Conservation (phyloP, 2,888 invertebrate genomes). For the Amiota mariae region DNA sequence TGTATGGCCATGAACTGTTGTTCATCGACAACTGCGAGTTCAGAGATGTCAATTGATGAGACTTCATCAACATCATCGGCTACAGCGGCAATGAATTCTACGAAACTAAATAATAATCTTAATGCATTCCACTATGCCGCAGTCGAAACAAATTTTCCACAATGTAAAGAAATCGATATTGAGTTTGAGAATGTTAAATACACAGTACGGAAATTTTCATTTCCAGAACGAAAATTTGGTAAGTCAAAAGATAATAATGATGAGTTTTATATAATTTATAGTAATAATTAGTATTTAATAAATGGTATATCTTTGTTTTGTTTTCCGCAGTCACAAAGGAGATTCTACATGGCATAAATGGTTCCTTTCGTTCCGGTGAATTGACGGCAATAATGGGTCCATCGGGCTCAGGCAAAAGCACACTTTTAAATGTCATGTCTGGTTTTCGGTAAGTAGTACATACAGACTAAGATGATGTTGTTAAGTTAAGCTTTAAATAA, state of each 20-base stretch:
- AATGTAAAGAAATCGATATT: constrained; percentile 79
- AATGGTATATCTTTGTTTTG: constrained; percentile 1
- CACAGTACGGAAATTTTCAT: constrained; percentile 76
- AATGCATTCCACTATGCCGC: constrained; percentile 46
- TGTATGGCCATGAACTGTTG: constrained; percentile 65
- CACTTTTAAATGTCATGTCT: constrained; percentile 90
- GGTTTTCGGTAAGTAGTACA: constrained; percentile 85
- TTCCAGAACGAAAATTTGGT: constrained; percentile 78
- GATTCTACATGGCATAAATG: constrained; percentile 78
- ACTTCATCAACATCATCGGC: constrained; percentile 53
- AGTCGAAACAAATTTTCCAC: constrained; percentile 58
- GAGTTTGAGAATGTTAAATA: constrained; percentile 82
- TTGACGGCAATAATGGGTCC: constrained; percentile 80
- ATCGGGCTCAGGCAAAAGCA: constrained; percentile 86
- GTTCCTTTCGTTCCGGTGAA: constrained; percentile 78
- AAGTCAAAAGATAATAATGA: constrained; percentile 66
- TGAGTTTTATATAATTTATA: constrained; percentile 7
- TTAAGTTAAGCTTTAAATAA: too few species aligned
- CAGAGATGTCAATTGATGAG: constrained; percentile 66
- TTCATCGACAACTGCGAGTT: constrained; percentile 59
- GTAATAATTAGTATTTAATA: background rate
- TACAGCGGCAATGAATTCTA: constrained; percentile 36
- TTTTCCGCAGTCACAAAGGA: constrained; percentile 74
- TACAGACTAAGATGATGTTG: too few species aligned
- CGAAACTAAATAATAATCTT: constrained; percentile 61